phyloP scores from a whole-genome alignment of 2,797 vertebrate genomes.

The Discoglossus pictus region DNA sequence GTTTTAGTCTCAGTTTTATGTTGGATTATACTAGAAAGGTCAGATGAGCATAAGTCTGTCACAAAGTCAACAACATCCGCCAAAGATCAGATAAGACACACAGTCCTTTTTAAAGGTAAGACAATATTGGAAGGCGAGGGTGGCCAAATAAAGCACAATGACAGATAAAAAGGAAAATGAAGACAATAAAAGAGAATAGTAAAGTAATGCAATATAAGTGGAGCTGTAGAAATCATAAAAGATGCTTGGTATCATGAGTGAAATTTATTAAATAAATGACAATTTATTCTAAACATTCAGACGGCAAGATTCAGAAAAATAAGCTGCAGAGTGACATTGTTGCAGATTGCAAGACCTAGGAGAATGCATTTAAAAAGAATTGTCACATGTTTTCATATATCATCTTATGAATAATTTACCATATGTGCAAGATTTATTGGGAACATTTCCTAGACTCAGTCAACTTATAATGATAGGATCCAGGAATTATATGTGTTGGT shows the following conservation, averaged over 20 bases:
- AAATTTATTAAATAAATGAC: slow-evolving; percentile 70
- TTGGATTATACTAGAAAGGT: slow-evolving; percentile 73
- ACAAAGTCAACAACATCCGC: slow-evolving; percentile 70
- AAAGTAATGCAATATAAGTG: slow-evolving; percentile 63
- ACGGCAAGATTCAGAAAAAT: slow-evolving; percentile 68
- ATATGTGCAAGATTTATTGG: slow-evolving; percentile 65
- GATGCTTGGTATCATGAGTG: slow-evolving; percentile 62
- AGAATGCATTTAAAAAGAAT: slow-evolving; percentile 59
- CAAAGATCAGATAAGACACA: slow-evolving; percentile 70
- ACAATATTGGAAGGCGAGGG: slow-evolving; percentile 61
- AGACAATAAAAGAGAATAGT: slow-evolving; percentile 62
- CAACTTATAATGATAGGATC: slow-evolving; percentile 59
- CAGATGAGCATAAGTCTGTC: slow-evolving; percentile 70
- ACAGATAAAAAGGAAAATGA: slow-evolving; percentile 61
- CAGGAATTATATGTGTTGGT: slow-evolving; percentile 51
- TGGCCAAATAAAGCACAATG: slow-evolving; percentile 51
- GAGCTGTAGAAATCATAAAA: slow-evolving; percentile 64
- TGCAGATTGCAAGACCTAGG: slow-evolving; percentile 60
- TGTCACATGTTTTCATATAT: slow-evolving; percentile 64
- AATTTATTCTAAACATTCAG: slow-evolving; percentile 71
- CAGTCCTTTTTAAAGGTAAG: slow-evolving; percentile 62
- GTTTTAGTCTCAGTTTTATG: slow-evolving; percentile 11
- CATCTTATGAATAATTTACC: slow-evolving; percentile 71
- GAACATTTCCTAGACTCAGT: slow-evolving; percentile 57
- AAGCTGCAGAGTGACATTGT: slow-evolving; percentile 57